Base-by-base conservation (phyloP, 2,888 invertebrate genomes). In the Macaria notata region DNA sequence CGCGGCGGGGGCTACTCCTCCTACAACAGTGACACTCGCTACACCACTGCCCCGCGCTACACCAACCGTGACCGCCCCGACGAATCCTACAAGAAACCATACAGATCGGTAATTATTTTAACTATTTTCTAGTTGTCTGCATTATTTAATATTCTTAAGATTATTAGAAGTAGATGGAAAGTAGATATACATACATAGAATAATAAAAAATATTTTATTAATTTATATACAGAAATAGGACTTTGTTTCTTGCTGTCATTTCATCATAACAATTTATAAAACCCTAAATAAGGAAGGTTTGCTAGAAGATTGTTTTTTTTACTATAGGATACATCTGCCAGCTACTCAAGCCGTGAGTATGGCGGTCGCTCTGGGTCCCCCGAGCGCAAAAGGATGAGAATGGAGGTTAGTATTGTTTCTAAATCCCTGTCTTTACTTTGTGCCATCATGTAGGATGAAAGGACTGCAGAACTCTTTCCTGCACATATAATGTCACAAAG, bases 311-410 rank as follows among this genome's bases (percentile, higher is more conserved):
- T 33, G 33, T 33, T 33, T 33, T 4, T 33, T 6, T 33, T 4
- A 4, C 6, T 6, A 33, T 71, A 92, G 92, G 92, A 92, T 64
- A 77, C 78, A 65, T 83, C 91, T 61, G 86, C 88, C 70, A 88
- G 85, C 66, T 92, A 92, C 76, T 88, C 92, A 51, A 88, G 83
- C 65, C 86, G 93, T 62, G 93, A 93, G 57, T 92, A 92, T 78
- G 90, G 91, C 66, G 84, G 88, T 61, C 87, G 93, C 62, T 88
- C 93, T 64, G 91, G 93, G 62, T 94, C 94, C 53, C 94, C 94
- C 47, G 94, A 94, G 48, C 88, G 94, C 56, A 94, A 94, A 79
- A 86, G 94, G 78, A 90, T 93, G 83, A 92, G 94, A 73, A 87
- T 93, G 69, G 94, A 94, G 92, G 94, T 94, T 71, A 83, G 88